A percentile compares a stretch with the other conserved stretches of the same genome.
Conservation (phyloP, 2,113 vertebrate species). For the Montifringilla adamsi region DNA sequence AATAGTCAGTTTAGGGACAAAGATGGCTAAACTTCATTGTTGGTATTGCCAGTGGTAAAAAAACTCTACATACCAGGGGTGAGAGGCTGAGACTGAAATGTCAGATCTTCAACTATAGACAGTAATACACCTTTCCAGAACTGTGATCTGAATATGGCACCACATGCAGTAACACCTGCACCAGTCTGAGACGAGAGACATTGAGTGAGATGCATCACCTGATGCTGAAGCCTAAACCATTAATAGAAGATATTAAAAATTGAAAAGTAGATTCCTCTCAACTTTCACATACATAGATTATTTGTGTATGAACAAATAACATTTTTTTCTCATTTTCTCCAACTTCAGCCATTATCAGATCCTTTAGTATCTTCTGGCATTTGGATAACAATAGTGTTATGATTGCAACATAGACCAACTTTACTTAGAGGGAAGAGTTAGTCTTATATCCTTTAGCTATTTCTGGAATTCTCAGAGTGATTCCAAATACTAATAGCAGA, state of each 20-base stretch:
- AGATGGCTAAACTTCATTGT: background rate
- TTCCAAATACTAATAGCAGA: background rate
- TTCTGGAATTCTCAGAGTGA: background rate
- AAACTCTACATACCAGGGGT: background rate
- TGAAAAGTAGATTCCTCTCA: background rate
- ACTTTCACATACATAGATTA: rapidly evolving
- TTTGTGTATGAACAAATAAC: background rate
- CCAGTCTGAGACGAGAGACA: background rate
- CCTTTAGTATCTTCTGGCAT: background rate
- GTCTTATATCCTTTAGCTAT: background rate
- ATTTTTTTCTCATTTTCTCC: background rate
- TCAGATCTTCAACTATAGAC: background rate
- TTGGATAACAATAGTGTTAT: background rate
- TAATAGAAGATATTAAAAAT: background rate
- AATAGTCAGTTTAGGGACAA: background rate
- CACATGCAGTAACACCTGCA: background rate
- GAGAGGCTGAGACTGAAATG: background rate
- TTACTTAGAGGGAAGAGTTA: background rate
- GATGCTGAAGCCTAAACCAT: background rate
- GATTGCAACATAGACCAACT: background rate
- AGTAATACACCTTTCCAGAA: background rate
- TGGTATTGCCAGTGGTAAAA: background rate
- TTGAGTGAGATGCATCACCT: background rate
- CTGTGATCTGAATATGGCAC: background rate
- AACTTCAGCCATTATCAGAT: background rate